phyloP scores from a whole-genome alignment of 2,797 vertebrate species.

The Tenualosa thibaudeaui region DNA sequence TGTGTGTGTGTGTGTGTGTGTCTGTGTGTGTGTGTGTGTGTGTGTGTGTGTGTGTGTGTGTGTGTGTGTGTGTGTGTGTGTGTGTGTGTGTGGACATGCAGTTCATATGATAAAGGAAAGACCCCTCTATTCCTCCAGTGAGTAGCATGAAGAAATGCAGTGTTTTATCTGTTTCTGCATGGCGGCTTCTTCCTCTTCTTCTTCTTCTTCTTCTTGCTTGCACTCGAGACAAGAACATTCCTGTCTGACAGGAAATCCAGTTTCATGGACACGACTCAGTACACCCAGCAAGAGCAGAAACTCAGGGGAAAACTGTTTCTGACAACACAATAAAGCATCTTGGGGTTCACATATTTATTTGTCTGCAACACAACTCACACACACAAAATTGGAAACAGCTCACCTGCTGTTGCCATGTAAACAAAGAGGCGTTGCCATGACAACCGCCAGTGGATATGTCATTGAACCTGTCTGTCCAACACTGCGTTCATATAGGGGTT shows the following conservation, averaged over 20 bases:
- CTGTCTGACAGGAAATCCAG: constrained; percentile 16
- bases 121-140: not conserved
- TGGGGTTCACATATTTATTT: not conserved
- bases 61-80: constrained; percentile 15
- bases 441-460: not conserved
- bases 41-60: constrained; percentile 15
- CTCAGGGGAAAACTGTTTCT: not conserved
- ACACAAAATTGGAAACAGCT: not conserved
- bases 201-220: not conserved
- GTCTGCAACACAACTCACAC: not conserved
- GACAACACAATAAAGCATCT: constrained; percentile 11
- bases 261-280: constrained; percentile 1
- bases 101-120: constrained; percentile 1
- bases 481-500: not conserved
- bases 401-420: not conserved
- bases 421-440: not conserved
- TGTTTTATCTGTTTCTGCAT: not conserved
- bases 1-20: not conserved
- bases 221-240: constrained; percentile 12
- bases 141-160: not conserved
- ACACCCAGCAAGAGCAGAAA: not conserved
- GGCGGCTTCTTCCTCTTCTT: not conserved
- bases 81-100: constrained; percentile 7
- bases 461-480: constrained; percentile 1
- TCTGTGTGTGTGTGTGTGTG: constrained; percentile 7